phyloP scores from a whole-genome alignment of 2,888 invertebrate species.

The Drosophila birchii region DNA sequence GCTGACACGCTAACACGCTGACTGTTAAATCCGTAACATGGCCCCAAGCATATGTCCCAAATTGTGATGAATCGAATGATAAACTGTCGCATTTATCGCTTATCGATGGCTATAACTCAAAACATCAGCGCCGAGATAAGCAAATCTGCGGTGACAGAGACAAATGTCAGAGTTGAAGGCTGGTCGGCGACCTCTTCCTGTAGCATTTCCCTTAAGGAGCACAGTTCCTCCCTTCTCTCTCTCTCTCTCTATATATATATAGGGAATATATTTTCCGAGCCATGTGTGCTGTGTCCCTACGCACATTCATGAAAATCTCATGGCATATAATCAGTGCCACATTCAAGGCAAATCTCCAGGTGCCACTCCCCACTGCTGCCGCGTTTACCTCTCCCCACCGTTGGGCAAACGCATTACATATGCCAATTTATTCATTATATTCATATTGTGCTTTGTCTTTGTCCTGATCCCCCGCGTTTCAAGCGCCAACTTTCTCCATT shows the following conservation, averaged over 20 bases:
- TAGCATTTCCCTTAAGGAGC: slow-evolving; percentile 1
- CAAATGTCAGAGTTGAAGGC: slow-evolving; percentile 39
- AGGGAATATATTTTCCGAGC: not conserved
- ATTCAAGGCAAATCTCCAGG: slow-evolving; percentile 73
- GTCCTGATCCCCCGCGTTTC: slow-evolving; percentile 24
- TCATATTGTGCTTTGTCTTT: slow-evolving; percentile 65
- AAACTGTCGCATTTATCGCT: slow-evolving; percentile 36
- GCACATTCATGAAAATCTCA: slow-evolving; percentile 70
- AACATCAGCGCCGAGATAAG: slow-evolving; percentile 12
- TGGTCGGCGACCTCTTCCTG: slow-evolving; percentile 15
- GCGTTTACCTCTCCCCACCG: not conserved
- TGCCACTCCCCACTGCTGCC: slow-evolving; percentile 25
- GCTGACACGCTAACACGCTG: not conserved
- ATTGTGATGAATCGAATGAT: slow-evolving; percentile 43
- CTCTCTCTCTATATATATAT: not conserved
- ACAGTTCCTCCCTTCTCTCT: not conserved
- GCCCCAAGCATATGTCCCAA: slow-evolving; percentile 8
- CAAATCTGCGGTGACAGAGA: slow-evolving; percentile 26
- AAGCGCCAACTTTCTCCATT: slow-evolving; percentile 64
- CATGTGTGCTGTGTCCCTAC: slow-evolving; percentile 26
- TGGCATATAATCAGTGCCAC: slow-evolving; percentile 73
- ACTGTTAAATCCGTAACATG: slow-evolving; percentile 3
- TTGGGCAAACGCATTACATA: slow-evolving; percentile 75
- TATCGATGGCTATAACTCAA: slow-evolving; percentile 40
- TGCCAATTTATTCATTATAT: slow-evolving; percentile 79